Evolutionary conservation across 2,888 invertebrate genomes (phyloP).

Genomic region (Microplitis manilae): DNA sequence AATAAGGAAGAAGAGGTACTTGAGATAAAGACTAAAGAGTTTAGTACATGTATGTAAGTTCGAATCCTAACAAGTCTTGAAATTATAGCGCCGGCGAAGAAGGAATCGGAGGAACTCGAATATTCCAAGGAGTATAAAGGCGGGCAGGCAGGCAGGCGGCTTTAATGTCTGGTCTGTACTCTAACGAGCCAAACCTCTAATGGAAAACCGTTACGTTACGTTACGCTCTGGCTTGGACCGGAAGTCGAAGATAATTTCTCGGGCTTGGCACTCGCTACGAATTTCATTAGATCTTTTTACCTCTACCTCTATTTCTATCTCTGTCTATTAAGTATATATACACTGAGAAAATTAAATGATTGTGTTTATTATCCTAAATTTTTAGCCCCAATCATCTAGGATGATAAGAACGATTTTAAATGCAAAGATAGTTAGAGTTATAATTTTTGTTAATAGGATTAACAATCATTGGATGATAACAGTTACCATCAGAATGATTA

Average conservation of each 20-base stretch:
- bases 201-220: slow-evolving; percentile 45
- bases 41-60: neutral
- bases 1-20: neutral
- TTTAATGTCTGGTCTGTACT: slow-evolving; percentile 32
- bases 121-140: slow-evolving; percentile 31
- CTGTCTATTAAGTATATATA: slow-evolving; percentile 24
- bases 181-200: slow-evolving; percentile 45
- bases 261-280: slow-evolving; percentile 38
- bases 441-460: no score
- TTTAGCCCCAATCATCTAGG: no score
- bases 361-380: no score
- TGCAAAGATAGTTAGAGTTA: no score
- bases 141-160: slow-evolving; percentile 28
- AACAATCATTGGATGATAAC: no score
- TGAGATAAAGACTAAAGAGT: neutral
- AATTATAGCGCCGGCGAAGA: slow-evolving; percentile 4
- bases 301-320: slow-evolving; percentile 13
- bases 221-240: slow-evolving; percentile 38
- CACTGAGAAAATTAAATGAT: no score
- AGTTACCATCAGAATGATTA: no score
- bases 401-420: no score
- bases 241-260: slow-evolving; percentile 45
- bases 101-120: slow-evolving; percentile 24
- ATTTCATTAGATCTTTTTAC: slow-evolving; percentile 41
- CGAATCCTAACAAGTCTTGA: slow-evolving; percentile 5